Evolutionary conservation across 2,888 invertebrate species (phyloP).

Genomic region (Coleophora deauratella): DNA sequence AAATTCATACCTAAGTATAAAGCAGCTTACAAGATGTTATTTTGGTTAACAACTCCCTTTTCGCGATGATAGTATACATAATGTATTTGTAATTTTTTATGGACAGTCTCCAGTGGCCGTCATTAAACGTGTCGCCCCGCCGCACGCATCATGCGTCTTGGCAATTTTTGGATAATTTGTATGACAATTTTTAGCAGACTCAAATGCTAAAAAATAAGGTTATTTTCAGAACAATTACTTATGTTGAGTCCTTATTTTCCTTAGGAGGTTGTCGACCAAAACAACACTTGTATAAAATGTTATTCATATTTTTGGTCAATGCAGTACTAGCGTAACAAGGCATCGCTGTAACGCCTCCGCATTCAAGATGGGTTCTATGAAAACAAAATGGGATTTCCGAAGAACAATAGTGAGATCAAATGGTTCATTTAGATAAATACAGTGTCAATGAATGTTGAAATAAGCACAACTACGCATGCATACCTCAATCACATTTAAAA

Average conservation of each 20-base stretch:
- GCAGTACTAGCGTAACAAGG: slow-evolving; percentile 45
- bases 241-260: too few species aligned
- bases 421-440: slow-evolving; percentile 38
- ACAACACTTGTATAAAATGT: slow-evolving; percentile 43
- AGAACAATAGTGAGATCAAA: slow-evolving; percentile 62
- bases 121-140: too few species aligned
- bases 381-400: slow-evolving; percentile 22
- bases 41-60: slow-evolving; percentile 29
- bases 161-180: too few species aligned
- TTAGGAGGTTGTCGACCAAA: too few species aligned
- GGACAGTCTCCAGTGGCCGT: too few species aligned
- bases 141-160: too few species aligned
- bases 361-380: not conserved
- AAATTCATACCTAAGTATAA: not conserved
- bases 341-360: slow-evolving; percentile 46
- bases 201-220: too few species aligned
- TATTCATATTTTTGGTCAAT: slow-evolving; percentile 53
- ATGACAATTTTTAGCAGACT: too few species aligned
- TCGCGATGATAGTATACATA: too few species aligned
- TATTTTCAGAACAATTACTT: too few species aligned
- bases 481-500: slow-evolving; percentile 24
- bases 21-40: too few species aligned
- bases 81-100: too few species aligned
- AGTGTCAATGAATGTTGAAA: slow-evolving; percentile 18
- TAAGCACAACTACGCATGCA: slow-evolving; percentile 19